Evolutionary conservation across 1,140 invertebrate genomes (phyloP), one percentile per base, ranked within the genome.

Genomic region (Agrypnia vestita): DNA sequence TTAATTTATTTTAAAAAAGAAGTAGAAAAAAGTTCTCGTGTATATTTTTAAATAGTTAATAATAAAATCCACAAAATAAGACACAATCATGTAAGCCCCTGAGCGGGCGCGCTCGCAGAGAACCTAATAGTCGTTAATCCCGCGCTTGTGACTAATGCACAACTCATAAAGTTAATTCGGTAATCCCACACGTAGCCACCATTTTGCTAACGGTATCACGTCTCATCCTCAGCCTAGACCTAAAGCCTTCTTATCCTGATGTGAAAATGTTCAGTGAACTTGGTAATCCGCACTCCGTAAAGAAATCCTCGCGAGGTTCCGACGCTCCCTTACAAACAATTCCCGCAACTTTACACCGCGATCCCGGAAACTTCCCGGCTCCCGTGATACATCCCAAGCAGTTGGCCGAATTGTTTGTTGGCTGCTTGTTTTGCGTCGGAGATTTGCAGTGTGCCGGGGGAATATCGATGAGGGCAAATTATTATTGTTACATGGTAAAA

Each of bases 221-320:
- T 55, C 47, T 55, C 69, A 46, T 55, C 51, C 49, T 43, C 25
- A 73, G 51, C 51, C 69, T 73, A 53, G 47, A 51, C 47, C 69
- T 17, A 73, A 73, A 73, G 69, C 69, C 49, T 55, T 43, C 49
- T 73, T 73, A 73, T 73, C 69, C 69, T 73, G 69, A 73, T 73
- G 69, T 73, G 69, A 73, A 73, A 73, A 73, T 73, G 69, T 73
- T 73, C 69, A 47, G 47, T 19, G 51, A 73, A 73, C 69, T 73
- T 73, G 35, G 69, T 73, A 73, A 73, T 73, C 69, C 69, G n/a
- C 8, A 43, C 47, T 73, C 47, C 69, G 69, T 73, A 53, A 73
- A 73, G 69, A 73, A 73, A 73, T 73, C 69, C 69, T 51, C 17
- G 17, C 25, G 47, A 73, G 53, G 53, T 53, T 73, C 69, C 69